Evolutionary conservation across 2,888 invertebrate genomes (phyloP).

Genomic region (Sericinus montela): DNA sequence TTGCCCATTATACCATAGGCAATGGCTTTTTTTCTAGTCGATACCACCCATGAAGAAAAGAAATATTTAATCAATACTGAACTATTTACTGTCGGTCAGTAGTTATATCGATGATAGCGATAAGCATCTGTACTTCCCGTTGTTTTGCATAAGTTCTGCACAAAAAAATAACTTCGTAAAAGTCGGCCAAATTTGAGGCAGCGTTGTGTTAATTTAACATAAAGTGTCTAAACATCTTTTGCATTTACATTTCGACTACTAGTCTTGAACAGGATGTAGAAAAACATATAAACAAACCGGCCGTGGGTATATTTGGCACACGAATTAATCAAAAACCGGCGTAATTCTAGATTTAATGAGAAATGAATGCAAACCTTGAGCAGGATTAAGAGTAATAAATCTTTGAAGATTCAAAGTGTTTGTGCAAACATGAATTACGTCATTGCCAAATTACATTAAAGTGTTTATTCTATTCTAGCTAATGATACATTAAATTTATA

Average conservation of each 20-base stretch:
- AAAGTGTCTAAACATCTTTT: constrained; percentile 11
- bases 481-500: too few species aligned
- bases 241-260: constrained; percentile 17
- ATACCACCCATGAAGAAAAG: too few species aligned
- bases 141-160: too few species aligned
- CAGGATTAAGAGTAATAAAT: constrained; percentile 17
- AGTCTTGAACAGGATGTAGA: constrained; percentile 20
- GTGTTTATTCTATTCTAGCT: too few species aligned
- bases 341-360: constrained; percentile 1
- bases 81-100: too few species aligned
- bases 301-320: constrained; percentile 12
- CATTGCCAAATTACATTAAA: background rate
- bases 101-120: too few species aligned
- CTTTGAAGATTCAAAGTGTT: constrained; percentile 3
- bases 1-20: too few species aligned
- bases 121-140: too few species aligned
- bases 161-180: too few species aligned
- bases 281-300: constrained; percentile 11
- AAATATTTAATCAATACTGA: too few species aligned
- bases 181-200: background rate
- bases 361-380: constrained; percentile 1
- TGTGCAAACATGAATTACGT: constrained; percentile 7
- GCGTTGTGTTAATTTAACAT: constrained; percentile 11
- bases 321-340: constrained; percentile 14
- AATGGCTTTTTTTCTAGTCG: too few species aligned